Percentiles rank a stretch among this genome's conserved stretches.
Conservation (phyloP, 2,797 vertebrate species). For the Melanotaenia parkinsoni region DNA sequence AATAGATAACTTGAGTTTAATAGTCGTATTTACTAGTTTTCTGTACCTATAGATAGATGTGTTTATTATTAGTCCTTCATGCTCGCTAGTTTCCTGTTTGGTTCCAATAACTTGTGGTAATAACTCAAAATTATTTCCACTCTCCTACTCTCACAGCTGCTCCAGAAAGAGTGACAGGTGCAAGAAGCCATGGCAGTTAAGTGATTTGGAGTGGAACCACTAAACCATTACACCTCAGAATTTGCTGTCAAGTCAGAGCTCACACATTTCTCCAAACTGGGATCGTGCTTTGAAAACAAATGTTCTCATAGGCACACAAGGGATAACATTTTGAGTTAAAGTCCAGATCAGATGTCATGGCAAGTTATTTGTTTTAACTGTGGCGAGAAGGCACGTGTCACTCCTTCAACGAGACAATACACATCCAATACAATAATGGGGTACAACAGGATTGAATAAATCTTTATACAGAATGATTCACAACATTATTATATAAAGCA, state of each 20-base stretch:
- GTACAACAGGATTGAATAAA: neutral
- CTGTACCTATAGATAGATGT: constrained; percentile 3
- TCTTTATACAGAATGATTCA: neutral
- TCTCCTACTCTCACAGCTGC: constrained; percentile 1
- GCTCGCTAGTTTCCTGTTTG: constrained; percentile 13
- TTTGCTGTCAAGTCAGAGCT: constrained; percentile 13
- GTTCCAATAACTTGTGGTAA: constrained; percentile 32
- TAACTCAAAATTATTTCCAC: constrained; percentile 28
- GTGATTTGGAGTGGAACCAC: constrained; percentile 26
- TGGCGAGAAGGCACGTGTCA: neutral
- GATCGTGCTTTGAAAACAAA: constrained; percentile 14
- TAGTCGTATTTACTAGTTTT: neutral
- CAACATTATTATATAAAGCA: too few relatives aligned
- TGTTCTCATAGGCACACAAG: neutral
- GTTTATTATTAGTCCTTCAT: constrained; percentile 11
- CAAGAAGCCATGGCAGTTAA: constrained; percentile 17
- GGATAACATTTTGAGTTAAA: neutral
- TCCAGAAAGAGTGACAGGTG: constrained; percentile 45
- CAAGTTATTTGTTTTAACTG: neutral
- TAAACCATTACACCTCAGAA: constrained; percentile 17
- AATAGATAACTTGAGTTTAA: neutral
- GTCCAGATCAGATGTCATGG: neutral
- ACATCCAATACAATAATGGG: too few relatives aligned
- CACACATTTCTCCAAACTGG: constrained; percentile 5
- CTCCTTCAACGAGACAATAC: neutral